Evolutionary conservation across 1,140 invertebrate genomes (phyloP), one percentile per base, ranked within the genome.

Genomic region (Drosophila arawakana): DNA sequence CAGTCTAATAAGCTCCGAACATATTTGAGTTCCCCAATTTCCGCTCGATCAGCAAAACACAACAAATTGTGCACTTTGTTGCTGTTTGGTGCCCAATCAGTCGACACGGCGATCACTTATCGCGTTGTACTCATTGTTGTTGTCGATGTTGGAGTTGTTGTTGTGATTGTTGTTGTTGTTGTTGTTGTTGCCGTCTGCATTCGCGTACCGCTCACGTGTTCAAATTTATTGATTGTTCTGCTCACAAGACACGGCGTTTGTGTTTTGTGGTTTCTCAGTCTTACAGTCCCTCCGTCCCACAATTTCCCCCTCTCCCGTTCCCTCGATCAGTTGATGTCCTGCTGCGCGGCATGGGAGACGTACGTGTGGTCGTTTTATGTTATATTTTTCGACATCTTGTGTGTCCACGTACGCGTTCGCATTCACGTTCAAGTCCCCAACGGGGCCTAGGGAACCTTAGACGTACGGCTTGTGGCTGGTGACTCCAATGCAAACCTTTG

Each of bases 171-270:
- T 80, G 79, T 72, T 66, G 75, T 70, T 71, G 80, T 34, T 79
- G 47, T 44, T 66, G 79, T 72, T 66, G 75, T 70, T 71, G 80
- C 59, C 50, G 81, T 83, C 59, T 39, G 69, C 74, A 68, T 80
- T 79, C 54, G 76, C 72, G 82, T 74, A 73, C 82, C 82, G 89
- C 78, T 91, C 83, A 91, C 89, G 89, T 91, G 89, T 91, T 91
- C 78, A 91, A 91, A 91, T 91, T 91, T 91, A 91, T 91, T 91
- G 89, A 91, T 91, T 91, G 81, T 89, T 88, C 78, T 77, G 77
- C 73, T 81, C 71, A 84, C 84, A 84, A 90, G 84, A 80, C 80
- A 89, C 77, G 79, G 82, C 73, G 78, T 82, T 73, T 74, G 39
- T 70, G 82, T 74, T 74, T 68, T 68, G 66, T 76, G 59, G 44